Percentiles rank a stretch among this genome's conserved stretches.
These are phyloP conservation scores for Campoplex capitator DNA, from an alignment of 2,888 invertebrate species.

Conservation along the genomic window DNA sequence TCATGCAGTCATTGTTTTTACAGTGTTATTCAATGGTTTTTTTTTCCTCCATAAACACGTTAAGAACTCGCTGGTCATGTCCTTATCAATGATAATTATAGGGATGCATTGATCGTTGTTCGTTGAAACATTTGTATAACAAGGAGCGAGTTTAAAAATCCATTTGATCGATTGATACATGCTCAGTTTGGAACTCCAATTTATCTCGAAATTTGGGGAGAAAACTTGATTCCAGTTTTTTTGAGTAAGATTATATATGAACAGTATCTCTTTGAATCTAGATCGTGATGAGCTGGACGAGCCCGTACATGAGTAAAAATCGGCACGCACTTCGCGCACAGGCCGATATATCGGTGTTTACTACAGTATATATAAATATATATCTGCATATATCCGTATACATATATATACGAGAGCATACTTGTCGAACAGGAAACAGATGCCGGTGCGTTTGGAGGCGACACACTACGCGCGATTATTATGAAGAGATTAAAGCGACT, in stretches of 20 bases:
- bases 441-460: constrained; percentile 66
- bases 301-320: constrained; percentile 19
- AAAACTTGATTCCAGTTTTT: not conserved
- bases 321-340: constrained; percentile 18
- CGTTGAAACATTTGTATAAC: not conserved
- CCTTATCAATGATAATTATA: not conserved
- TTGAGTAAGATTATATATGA: not conserved
- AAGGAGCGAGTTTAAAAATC: not conserved
- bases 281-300: not conserved
- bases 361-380: not conserved
- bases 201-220: not conserved
- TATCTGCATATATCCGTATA: constrained; percentile 4
- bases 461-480: constrained; percentile 69
- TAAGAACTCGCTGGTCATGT: too few relatives aligned
- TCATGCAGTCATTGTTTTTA: not conserved
- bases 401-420: constrained; percentile 9
- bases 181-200: not conserved
- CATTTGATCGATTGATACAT: not conserved
- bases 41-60: too few relatives aligned
- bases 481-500: constrained; percentile 71
- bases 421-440: constrained; percentile 74
- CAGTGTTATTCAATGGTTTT: not conserved
- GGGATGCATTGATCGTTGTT: not conserved
- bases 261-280: not conserved
- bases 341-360: constrained; percentile 9